phyloP scores from a whole-genome alignment of 2,797 vertebrate species.

The Acrossocheilus fasciatus region DNA sequence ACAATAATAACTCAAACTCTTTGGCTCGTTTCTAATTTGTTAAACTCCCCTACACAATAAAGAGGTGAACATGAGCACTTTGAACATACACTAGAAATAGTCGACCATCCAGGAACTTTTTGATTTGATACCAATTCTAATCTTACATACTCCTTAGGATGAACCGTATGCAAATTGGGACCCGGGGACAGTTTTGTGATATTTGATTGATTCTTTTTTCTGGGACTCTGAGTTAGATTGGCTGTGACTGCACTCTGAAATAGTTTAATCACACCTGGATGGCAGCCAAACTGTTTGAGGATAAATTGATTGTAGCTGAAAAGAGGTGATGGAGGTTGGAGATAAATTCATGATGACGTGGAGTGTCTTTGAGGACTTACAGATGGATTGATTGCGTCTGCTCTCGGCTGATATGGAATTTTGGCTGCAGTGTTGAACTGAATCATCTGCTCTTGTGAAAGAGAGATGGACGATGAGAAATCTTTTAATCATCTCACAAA shows the following conservation, averaged over 20 bases:
- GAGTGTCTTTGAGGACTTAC: constrained; percentile 31
- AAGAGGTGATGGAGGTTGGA: constrained; percentile 49
- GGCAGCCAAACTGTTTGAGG: constrained; percentile 34
- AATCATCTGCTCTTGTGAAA: constrained; percentile 22
- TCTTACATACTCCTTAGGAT: constrained; percentile 8
- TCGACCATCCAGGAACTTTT: neutral
- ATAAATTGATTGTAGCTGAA: constrained; percentile 41
- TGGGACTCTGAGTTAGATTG: constrained; percentile 28
- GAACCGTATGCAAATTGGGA: constrained; percentile 2
- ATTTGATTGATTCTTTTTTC: constrained; percentile 37
- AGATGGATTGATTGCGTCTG: constrained; percentile 51
- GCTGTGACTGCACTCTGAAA: constrained; percentile 34
- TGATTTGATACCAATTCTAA: constrained; percentile 13
- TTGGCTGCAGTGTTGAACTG: constrained; percentile 37
- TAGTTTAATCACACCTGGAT: constrained; percentile 50
- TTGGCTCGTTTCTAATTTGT: neutral
- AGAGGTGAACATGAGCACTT: neutral
- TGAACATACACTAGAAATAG: neutral
- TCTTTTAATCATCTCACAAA: neutral
- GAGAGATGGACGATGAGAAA: constrained; percentile 17
- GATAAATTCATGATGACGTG: constrained; percentile 52
- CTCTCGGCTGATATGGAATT: constrained; percentile 30
- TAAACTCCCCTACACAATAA: neutral
- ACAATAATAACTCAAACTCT: neutral
- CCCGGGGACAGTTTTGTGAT: constrained; percentile 11